These are phyloP conservation scores for Ochotona princeps DNA, from an alignment of 2,113 vertebrate genomes.

Conservation along the genomic window DNA sequence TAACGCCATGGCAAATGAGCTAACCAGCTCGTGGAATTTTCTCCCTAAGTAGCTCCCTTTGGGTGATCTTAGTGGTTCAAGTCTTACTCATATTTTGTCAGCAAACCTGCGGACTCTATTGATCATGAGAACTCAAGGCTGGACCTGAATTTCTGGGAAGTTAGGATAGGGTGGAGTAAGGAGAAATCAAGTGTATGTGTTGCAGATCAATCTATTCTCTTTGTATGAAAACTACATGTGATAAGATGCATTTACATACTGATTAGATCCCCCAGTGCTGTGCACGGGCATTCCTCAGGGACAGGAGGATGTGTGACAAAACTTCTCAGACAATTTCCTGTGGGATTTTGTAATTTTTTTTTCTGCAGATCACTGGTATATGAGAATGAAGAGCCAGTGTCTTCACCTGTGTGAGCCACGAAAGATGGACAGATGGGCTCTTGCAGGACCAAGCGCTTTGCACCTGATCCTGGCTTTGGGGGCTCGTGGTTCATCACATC, in stretches of 20 bases:
- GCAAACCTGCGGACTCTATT: background rate
- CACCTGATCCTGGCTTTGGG: background rate
- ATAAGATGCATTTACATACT: constrained; percentile 43
- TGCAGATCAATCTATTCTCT: background rate
- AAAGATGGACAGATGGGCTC: too few species aligned
- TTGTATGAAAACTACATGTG: background rate
- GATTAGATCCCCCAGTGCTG: background rate
- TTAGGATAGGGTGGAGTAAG: background rate
- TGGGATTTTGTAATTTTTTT: background rate
- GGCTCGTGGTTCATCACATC: background rate
- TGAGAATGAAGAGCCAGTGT: background rate
- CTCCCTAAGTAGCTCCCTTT: background rate
- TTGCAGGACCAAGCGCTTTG: background rate
- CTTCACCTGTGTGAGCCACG: background rate
- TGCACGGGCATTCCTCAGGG: background rate
- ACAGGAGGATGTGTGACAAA: background rate
- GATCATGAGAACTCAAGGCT: constrained; percentile 13
- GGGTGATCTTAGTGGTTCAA: background rate
- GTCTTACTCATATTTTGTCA: constrained; percentile 63
- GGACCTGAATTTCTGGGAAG: constrained; percentile 54
- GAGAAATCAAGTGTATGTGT: constrained; percentile 32
- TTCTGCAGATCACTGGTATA: background rate
- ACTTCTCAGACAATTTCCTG: background rate
- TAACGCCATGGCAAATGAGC: background rate
- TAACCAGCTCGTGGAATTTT: background rate